Evolutionary conservation across 30 jellyfish, hydroid and myxozoan species (phyloP), one percentile per base, ranked within the genome.

Genomic region (Aurelia sp.): DNA sequence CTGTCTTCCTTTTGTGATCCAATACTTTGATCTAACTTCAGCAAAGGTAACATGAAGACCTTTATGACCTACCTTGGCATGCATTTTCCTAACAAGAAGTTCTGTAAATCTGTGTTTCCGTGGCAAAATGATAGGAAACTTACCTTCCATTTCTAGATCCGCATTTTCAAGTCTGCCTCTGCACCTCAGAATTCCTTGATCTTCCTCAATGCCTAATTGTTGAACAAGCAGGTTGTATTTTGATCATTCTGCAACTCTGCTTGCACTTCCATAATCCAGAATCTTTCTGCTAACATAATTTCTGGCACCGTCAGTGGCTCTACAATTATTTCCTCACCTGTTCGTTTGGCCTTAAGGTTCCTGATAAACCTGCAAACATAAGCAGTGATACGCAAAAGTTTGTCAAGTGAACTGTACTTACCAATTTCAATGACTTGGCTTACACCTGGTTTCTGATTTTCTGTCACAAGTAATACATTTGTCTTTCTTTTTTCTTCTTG

Each of bases 401-500:
- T n/a, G n/a, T n/a, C n/a, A n/a, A n/a, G n/a, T n/a, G n/a, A n/a
- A n/a, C n/a, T n/a, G n/a, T n/a, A n/a, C n/a, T n/a, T n/a, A n/a
- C n/a, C n/a, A n/a, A n/a, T n/a, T n/a, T n/a, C n/a, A n/a, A n/a
- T n/a, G n/a, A n/a, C n/a, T n/a, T 40, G 47, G 13, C 67, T 18
- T 10, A 74, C 61, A 20, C 35, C 81, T 60, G 35, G 13, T 27
- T 10, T 41, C 48, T n/a, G 24, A 22, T n/a, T 77, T 60, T 8
- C 78, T 61, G 38, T 31, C 63, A 53, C 61, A 19, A 38, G 61
- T 21, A 16, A 17, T 19, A 38, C 40, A 19, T 12, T 21, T 4
- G 41, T 18, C 71, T 80, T 62, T 51, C 70, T 80, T 65, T 53
- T 60, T 24, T 60, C 83, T 31, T 78, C 52, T 55, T 19, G 30